Base-by-base conservation (phyloP, 2,113 vertebrate species). In the Leptobrachium leishanense region DNA sequence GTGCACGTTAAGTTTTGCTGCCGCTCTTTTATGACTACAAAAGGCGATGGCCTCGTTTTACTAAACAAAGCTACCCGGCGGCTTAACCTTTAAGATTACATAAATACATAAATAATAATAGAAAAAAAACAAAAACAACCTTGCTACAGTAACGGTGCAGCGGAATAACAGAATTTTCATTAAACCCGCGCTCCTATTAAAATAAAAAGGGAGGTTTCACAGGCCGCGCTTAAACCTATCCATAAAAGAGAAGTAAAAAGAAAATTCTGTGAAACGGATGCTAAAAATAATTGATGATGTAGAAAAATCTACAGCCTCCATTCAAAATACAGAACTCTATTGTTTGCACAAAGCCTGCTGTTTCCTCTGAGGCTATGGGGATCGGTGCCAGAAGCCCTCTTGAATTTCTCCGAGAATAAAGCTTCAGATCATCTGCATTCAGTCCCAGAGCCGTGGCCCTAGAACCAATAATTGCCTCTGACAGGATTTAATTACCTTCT, bases 401-500 rank as follows among this genome's bases (percentile, higher is more conserved):
- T 91, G 89, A 89, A 90, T 93, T 92, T 91, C 90, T 89, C 68
- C 86, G 88, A 92, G 93, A 90, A 92, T 90, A 90, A 89, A 91
- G 89, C 90, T 91, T 91, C 90, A 90, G 90, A 92, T 93, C 90
- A 94, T 95, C 94, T 94, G 93, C 93, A 95, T 95, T 93, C 94
- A 94, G 92, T 88, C 90, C 92, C 93, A 90, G 91, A 94, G 91
- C 90, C 91, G 88, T 86, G 90, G 92, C 93, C 93, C 93, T 92
- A 91, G 90, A 94, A 92, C 91, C 94, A 90, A 93, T 95, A 95
- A 95, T 95, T 95, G 92, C 92, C 91, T 95, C 91, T 95, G 92
- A 95, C 92, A 92, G 93, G 90, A 96, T 96, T 95, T 95, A 95
- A 96, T 96, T 95, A 95, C 92, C 92, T 94, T 92, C 90, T 88